These are phyloP conservation scores for Actenoides hombroni DNA, from an alignment of 2,113 vertebrate species.

Conservation along the genomic window DNA sequence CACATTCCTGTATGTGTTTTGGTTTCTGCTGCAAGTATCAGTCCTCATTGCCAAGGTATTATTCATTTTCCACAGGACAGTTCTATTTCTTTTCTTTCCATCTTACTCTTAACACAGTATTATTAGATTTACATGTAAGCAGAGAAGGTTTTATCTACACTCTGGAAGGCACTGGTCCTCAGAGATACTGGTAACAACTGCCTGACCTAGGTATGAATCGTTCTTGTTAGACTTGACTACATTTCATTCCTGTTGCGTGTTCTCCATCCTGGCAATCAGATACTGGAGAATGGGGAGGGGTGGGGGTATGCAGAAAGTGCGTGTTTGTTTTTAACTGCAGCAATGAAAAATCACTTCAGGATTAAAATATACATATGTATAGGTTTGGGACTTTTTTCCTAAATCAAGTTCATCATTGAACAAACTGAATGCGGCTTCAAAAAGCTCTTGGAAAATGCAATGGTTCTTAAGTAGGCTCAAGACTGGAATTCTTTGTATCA, in stretches of 20 bases:
- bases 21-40: background rate
- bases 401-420: background rate
- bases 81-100: background rate
- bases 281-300: background rate
- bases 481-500: background rate
- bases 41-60: fast-evolving
- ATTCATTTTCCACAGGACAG: background rate
- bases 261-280: background rate
- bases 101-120: background rate
- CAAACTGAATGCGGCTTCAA: background rate
- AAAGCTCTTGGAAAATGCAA: background rate
- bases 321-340: background rate
- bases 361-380: background rate
- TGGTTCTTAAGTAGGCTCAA: background rate
- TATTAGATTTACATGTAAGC: background rate
- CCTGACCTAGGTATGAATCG: background rate
- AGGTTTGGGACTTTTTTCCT: fast-evolving
- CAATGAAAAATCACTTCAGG: background rate
- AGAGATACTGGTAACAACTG: background rate
- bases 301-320: background rate
- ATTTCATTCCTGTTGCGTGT: background rate
- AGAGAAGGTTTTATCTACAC: background rate
- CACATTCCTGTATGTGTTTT: too few species aligned
- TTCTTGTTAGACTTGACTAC: background rate
- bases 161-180: background rate